These are phyloP conservation scores for Yponomeuta plumbellus DNA, from an alignment of 2,888 invertebrate species.

Conservation along the genomic window DNA sequence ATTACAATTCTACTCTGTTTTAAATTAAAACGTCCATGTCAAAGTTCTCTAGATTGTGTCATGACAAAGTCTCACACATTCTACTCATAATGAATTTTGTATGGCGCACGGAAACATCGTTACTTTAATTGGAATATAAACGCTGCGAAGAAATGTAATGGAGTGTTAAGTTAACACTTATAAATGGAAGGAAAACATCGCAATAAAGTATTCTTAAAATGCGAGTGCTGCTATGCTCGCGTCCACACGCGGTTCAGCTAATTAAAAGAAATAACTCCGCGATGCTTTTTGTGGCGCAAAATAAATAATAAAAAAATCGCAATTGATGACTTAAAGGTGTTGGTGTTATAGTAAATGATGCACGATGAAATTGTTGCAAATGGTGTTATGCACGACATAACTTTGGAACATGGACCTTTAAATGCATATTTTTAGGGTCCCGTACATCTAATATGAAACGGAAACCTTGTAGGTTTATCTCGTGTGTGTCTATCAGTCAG, in stretches of 20 bases:
- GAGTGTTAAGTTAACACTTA: constrained; percentile 16
- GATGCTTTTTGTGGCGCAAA: constrained; percentile 50
- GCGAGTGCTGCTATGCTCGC: constrained; percentile 5
- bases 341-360: constrained; percentile 55
- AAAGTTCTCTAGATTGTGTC: neutral
- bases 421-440: neutral
- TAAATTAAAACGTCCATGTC: neutral
- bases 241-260: constrained; percentile 39
- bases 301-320: constrained; percentile 45
- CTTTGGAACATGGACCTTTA: neutral
- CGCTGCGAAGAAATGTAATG: constrained; percentile 11
- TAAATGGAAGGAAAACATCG: constrained; percentile 19
- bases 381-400: constrained; percentile 12
- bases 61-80: neutral
- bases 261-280: constrained; percentile 61
- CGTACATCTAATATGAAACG: no score
- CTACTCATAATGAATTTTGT: neutral
- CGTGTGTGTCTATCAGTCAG: no score
- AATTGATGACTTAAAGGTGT: constrained; percentile 56
- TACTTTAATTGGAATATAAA: constrained; percentile 11
- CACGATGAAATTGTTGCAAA: constrained; percentile 24
- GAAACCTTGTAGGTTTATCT: no score
- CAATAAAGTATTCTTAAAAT: constrained; percentile 20
- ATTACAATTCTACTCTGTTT: neutral
- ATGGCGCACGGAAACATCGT: neutral